These are phyloP conservation scores for Brotula barbata DNA, from an alignment of 2,797 vertebrate species.

Conservation along the genomic window DNA sequence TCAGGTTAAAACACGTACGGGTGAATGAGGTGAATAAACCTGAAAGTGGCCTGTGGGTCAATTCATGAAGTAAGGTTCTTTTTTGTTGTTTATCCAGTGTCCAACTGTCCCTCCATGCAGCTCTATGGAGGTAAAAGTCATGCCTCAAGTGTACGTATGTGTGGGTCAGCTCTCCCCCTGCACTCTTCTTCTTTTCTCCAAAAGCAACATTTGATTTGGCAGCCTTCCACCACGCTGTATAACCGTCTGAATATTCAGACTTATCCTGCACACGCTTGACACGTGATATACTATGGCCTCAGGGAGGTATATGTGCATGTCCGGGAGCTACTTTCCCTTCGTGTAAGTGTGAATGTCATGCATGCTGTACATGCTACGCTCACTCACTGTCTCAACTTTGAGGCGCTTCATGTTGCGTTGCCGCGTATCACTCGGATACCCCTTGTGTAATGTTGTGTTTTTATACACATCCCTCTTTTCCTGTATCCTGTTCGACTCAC, in stretches of 20 bases:
- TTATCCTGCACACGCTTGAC: constrained; percentile 41
- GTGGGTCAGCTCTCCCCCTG: constrained; percentile 14
- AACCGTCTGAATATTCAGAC: constrained; percentile 33
- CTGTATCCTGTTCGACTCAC: constrained; percentile 70
- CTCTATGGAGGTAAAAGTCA: constrained; percentile 5
- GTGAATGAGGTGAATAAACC: neutral
- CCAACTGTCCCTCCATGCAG: constrained; percentile 11
- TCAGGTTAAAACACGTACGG: neutral
- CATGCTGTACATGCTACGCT: neutral
- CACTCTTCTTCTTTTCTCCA: constrained; percentile 30
- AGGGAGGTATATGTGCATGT: neutral
- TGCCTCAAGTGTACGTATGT: constrained; percentile 5
- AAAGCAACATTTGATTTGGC: constrained; percentile 62
- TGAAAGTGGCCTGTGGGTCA: neutral
- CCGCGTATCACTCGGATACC: constrained; percentile 7
- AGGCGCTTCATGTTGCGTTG: constrained; percentile 17
- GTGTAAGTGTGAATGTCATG: too few species aligned
- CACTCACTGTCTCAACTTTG: constrained; percentile 46
- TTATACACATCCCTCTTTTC: constrained; percentile 38
- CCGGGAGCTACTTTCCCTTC: neutral
- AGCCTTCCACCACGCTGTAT: constrained; percentile 27
- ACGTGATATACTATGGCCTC: constrained; percentile 16
- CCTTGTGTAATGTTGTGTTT: constrained; percentile 32
- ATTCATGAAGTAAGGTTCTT: neutral
- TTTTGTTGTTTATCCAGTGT: neutral